phyloP scores from a whole-genome alignment of 2,113 vertebrate genomes.

The Pseudonaja textilis region DNA sequence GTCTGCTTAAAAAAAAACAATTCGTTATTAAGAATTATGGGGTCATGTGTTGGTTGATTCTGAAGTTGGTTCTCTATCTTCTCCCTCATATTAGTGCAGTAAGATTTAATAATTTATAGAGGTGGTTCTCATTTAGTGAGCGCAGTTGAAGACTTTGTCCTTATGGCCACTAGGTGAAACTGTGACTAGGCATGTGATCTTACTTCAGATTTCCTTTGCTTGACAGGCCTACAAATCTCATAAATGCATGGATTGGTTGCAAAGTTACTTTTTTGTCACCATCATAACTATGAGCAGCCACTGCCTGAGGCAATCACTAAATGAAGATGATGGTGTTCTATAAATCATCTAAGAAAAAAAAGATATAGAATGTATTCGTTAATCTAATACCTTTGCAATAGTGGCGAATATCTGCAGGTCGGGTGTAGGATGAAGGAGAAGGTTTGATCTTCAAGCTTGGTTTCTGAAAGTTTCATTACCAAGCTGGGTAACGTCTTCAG shows the following conservation, averaged over 20 bases:
- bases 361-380: background rate
- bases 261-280: background rate
- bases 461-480: too few relatives aligned
- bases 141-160: background rate
- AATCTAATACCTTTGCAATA: background rate
- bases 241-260: background rate
- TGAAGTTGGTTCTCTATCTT: background rate
- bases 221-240: background rate
- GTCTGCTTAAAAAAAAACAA: conserved; percentile 13
- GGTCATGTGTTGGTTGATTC: background rate
- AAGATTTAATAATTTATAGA: background rate
- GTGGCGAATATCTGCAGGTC: too few relatives aligned
- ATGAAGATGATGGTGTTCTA: background rate
- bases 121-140: background rate
- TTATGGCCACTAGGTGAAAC: background rate
- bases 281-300: background rate
- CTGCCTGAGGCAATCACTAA: background rate
- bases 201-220: background rate
- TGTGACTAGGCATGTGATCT: background rate
- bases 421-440: too few relatives aligned
- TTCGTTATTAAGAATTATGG: background rate
- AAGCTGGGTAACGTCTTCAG: too few relatives aligned
- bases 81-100: background rate
- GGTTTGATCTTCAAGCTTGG: too few relatives aligned
- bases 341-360: background rate